Base-by-base conservation (phyloP, 2,113 vertebrate species). In the Mohoua ochrocephala region DNA sequence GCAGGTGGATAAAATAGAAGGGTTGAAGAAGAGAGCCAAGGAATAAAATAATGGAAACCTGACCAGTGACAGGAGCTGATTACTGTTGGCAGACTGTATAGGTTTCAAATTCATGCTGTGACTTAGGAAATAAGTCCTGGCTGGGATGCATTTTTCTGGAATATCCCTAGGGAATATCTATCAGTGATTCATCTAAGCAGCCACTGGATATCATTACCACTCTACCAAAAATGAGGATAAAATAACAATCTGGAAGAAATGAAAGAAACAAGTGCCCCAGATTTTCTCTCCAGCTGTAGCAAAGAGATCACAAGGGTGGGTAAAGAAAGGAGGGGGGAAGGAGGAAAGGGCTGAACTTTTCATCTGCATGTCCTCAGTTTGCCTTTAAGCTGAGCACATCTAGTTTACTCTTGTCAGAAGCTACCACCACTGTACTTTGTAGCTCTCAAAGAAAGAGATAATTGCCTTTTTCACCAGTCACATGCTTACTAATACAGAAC, bases 201-300 rank as follows among this genome's bases (percentile, higher is more conserved):
- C 63, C 87, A 94, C 33, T 97, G 97, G 93, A 76, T 96, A 97
- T 98, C 95, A 95, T 94, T 97, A 92, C 74, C 28, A 81, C 73
- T 80, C 67, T 91, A 91, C 76, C 93, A 64, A 94, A 97, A 97
- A 94, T 93, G 76, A 97, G 97, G 95, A 96, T 91, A 97, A 97
- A 97, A 81, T 80, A 95, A 59, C 70, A 71, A 73, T 96, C 84
- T 83, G 37, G 56, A 93, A 95, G 89, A 96, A 96, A 95, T 91
- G 86, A 93, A 96, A 96, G 76, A 92, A 93, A 75, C 59, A 97
- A 93, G 79, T 96, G 94, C 84, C 91, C 91, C 86, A 96, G 74
- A 81, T 95, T 94, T 97, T 92, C 90, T 89, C 75, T 91, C 78
- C 67, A 89, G 84, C 70, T 71, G 78, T 84, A 93, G 89, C 81